phyloP scores from a whole-genome alignment of 2,888 invertebrate genomes.

The Brenthis hecate region DNA sequence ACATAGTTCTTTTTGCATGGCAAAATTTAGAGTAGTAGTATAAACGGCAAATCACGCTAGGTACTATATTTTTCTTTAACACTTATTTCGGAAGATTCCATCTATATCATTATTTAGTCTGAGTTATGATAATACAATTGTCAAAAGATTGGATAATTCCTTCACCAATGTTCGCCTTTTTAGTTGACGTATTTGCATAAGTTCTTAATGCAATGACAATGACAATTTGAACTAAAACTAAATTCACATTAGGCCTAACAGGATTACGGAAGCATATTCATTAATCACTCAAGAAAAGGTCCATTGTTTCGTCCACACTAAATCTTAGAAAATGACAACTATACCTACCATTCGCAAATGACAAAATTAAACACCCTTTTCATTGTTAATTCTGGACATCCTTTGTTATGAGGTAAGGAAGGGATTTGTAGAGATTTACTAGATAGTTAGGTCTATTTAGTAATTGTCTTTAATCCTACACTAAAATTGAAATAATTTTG shows the following conservation, averaged over 20 bases:
- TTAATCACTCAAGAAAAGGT: conserved; percentile 74
- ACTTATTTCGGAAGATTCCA: too few relatives aligned
- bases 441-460: background rate
- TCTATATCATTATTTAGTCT: too few relatives aligned
- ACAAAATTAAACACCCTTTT: conserved; percentile 36
- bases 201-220: background rate
- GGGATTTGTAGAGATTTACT: conserved; percentile 8
- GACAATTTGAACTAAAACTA: conserved; percentile 5
- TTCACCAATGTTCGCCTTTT: too few relatives aligned
- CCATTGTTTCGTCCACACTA: conserved; percentile 63
- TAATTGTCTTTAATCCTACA: background rate
- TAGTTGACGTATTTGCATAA: too few relatives aligned
- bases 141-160: too few relatives aligned
- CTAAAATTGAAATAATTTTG: conserved; percentile 2
- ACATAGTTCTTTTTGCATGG: too few relatives aligned
- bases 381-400: conserved; percentile 29
- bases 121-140: too few relatives aligned
- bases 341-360: conserved; percentile 31
- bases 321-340: conserved; percentile 59
- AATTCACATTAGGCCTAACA: conserved; percentile 16
- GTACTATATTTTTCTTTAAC: too few relatives aligned
- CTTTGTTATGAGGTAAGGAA: conserved; percentile 28
- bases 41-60: too few relatives aligned
- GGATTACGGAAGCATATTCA: conserved; percentile 67
- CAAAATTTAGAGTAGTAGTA: too few relatives aligned